Base-by-base conservation (phyloP, 2,888 invertebrate genomes). In the Drosophila suboccidentalis region DNA sequence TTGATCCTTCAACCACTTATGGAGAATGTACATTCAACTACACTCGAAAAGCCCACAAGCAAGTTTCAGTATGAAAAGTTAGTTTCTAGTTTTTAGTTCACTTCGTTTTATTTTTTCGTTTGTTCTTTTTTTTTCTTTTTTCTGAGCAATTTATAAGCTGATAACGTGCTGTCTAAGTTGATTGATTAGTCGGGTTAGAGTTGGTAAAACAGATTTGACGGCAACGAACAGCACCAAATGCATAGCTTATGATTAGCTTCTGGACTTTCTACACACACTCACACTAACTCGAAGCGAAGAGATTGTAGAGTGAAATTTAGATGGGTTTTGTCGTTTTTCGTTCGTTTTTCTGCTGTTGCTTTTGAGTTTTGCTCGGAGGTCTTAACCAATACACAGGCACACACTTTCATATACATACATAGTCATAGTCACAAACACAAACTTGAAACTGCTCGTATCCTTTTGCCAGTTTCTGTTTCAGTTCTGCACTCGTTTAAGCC, bases 401-500 rank as follows among this genome's bases (percentile, higher is more conserved):
- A 55, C 17, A 57, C 38, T 38, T 13, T n/a, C 34, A 43, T 2
- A 34, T 8, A 19, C 51, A 47, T 13, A 54, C 11, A 36, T 11
- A 43, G 4, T 41, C 36, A 36, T 0, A 19, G 4, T 41, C 9
- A 15, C 10, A 22, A 3, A 50, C 2, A n/a, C 34, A 22, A 75
- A 55, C 39, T 47, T 47, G 50, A 57, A 38, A 57, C 57, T 77
- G 65, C 72, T 60, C 74, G 60, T 72, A 57, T 77, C 65, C 61
- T 73, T 77, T 78, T 61, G 80, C 61, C 47, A 8, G 39, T 55
- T 34, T 13, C 61, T 58, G 54, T 46, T 73, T 34, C 50, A 50
- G 44, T 51, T 75, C 65, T 64, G 64, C 64, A 70, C 50, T 79
- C 85, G 71, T 67, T 81, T 89, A 87, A 85, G 88, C 89, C 84